Evolutionary conservation across 2,113 vertebrate genomes (phyloP).

Genomic region (Ceuthmochares aereus): DNA sequence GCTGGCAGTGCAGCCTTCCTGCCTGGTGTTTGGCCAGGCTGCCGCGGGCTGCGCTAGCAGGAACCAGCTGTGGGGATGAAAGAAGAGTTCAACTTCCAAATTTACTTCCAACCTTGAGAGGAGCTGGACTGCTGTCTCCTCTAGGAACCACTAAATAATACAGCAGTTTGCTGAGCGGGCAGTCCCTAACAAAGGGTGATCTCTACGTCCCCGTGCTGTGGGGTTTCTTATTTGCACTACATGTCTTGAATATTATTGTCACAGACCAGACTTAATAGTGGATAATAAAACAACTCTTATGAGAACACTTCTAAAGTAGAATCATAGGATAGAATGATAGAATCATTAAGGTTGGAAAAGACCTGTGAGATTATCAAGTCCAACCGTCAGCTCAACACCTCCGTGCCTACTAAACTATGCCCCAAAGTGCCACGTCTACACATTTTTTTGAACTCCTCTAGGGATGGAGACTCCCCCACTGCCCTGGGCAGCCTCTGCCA

Average conservation of each 20-base stretch:
- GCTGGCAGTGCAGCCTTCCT: background rate
- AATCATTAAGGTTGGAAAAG: no score
- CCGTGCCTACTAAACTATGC: no score
- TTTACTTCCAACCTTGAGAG: background rate
- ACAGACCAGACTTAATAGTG: background rate
- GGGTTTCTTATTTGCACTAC: background rate
- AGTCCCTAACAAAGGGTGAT: background rate
- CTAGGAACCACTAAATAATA: background rate
- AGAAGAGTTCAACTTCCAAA: background rate
- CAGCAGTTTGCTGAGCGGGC: background rate
- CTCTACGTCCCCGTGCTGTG: background rate
- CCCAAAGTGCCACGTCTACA: no score
- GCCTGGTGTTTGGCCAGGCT: background rate
- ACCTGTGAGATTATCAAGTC: no score
- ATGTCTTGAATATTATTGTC: background rate
- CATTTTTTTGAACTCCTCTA: no score
- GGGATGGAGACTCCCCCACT: no score
- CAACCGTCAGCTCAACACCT: no score
- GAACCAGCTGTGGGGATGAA: constrained; percentile 4
- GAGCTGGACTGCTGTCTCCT: background rate
- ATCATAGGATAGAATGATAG: no score
- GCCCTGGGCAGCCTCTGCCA: no score
- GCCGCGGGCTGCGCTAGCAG: background rate
- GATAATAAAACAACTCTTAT: background rate
- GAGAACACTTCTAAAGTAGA: background rate